Base-by-base conservation (phyloP, 30 jellyfish, hydroid and myxozoan genomes). In the Clytia hemisphaerica region DNA sequence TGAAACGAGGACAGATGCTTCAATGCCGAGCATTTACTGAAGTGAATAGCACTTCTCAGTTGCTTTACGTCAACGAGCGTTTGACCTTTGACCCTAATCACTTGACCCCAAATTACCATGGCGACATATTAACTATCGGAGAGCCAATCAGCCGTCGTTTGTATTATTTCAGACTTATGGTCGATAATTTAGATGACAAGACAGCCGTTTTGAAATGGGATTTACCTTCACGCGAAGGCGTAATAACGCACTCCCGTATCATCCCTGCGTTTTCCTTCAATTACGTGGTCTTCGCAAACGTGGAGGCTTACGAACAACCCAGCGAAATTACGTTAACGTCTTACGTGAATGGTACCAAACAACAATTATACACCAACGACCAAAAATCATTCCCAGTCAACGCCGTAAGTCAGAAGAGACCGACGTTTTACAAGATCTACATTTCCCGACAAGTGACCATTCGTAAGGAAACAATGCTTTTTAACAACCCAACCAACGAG, bases 401-500 rank as follows among this genome's bases (percentile, higher is more conserved):
- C 4, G 14, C 70, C 19, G 32, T 32, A 57, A 1, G 44, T 2
- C 6, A n/a, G 30, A 32, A 57, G 2, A 31, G 30, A 57, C 51
- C 30, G 0, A 57, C 1, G 16, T 31, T 57, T 57, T 22, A 4
- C 16, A 22, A 26, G 25, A 44, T 57, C 4, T 57, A 21, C 30
- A 32, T 57, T n/a, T 57, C 70, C 0, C 4, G 14, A 31, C 30
- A 57, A 22, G 51, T 14, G 54, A 57, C 70, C 54, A 9, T 22
- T 22, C 26, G 70, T n/a, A 57, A 37, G 19, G 16, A 22, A 21
- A 21, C 15, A 31, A 6, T 57, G 42, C 35, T 0, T 31, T 2
- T 57, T 22, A 57, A 57, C 25, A 57, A 57, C 16, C 70, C 70
- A 21, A 57, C 70, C 14, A n/a, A n/a, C 35, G 30, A 57, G 5